Percentiles rank a stretch among this genome's conserved stretches.
Conservation (phyloP, 2,797 vertebrate genomes). For the Eulemur coronatus region DNA sequence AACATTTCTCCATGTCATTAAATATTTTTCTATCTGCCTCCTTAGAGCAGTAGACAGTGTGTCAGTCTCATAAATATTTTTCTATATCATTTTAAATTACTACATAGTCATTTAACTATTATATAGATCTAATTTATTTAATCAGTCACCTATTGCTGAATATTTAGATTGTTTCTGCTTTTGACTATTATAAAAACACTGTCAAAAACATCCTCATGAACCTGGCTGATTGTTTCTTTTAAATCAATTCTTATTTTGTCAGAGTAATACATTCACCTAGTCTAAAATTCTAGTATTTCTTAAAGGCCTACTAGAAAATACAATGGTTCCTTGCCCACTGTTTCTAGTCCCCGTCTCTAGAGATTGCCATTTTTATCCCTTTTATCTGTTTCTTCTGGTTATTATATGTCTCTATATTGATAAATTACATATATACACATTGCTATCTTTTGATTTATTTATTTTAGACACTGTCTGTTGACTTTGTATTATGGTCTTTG, state of each 20-base stretch:
- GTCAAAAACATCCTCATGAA: not conserved
- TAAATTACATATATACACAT: not conserved
- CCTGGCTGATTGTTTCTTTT: not conserved
- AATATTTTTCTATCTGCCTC: not conserved
- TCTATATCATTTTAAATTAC: not conserved
- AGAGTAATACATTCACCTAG: not conserved
- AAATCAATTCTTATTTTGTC: slow-evolving; percentile 4
- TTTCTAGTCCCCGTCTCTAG: not conserved
- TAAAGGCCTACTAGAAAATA: not conserved
- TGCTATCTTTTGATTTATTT: not conserved
- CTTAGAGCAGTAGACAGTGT: too few species aligned
- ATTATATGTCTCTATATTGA: not conserved
- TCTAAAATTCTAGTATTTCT: slow-evolving; percentile 17
- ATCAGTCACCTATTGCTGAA: not conserved
- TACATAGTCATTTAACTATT: not conserved
- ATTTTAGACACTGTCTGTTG: slow-evolving; percentile 3
- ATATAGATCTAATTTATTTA: not conserved
- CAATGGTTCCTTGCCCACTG: not conserved
- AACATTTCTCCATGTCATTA: not conserved
- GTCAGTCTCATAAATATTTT: not conserved
- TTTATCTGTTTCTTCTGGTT: not conserved
- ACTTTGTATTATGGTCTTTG: not conserved
- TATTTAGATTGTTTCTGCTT: not conserved
- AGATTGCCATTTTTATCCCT: not conserved
- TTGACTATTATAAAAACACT: not conserved